Evolutionary conservation across 1,140 invertebrate species (phyloP), one percentile per base, ranked within the genome.

Genomic region (Halesus radiatus): DNA sequence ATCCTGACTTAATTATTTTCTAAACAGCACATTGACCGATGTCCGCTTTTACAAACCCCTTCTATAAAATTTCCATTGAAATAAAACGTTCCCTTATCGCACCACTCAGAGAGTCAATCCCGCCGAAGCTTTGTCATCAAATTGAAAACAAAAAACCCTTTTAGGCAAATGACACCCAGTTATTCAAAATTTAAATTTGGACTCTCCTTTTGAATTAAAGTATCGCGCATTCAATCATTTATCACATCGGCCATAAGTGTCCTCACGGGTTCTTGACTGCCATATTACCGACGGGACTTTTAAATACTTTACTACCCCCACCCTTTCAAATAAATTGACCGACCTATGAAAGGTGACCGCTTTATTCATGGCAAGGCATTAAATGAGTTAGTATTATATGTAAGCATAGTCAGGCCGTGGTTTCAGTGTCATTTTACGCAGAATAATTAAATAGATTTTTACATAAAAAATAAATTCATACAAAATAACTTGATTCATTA

Each of bases 251-350:
- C 53, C 60, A 74, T 7, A 75, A 79, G 70, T 64, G 78, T 74
- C 70, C 56, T 62, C 56, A 58, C 29, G 50, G 13, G n/a, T 62
- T 15, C 4, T 45, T 16, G 54, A 22, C 64, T 20, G 4, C 37
- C 37, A 8, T 45, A 37, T 37, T 13, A 20, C 23, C 22, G 22
- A 60, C 26, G 58, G 20, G 32, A 32, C 62, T n/a, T 50, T 53
- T 68, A 29, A 77, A n/a, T 52, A 29, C 26, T 5, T 29, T 45
- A 45, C 16, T 6, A n/a, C 18, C 7, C 20, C 23, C 2, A 26
- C 62, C 60, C 37, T 52, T 52, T 66, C 50, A 80, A 75, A 76
- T 79, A 81, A 81, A 83, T 83, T 83, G 82, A 79, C 32, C 7
- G 32, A 3, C 7, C 32, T 37, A n/a, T n/a, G n/a, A n/a, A n/a